Conservation (phyloP, 2,888 invertebrate species). For the Abscondita cerata region DNA sequence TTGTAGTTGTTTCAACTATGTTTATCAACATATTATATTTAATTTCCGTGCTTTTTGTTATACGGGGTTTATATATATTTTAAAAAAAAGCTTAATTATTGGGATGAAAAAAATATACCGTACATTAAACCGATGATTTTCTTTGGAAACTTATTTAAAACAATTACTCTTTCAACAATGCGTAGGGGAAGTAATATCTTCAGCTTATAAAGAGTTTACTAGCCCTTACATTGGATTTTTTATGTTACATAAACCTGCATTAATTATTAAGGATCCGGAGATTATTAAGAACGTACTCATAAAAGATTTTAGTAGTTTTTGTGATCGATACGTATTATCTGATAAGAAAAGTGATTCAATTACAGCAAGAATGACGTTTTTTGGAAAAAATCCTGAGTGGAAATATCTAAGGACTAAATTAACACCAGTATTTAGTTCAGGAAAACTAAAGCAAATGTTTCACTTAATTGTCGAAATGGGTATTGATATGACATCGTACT, state of each 20-base stretch:
- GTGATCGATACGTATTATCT: conserved; percentile 57
- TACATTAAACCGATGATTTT: too few relatives aligned
- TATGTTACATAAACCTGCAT: conserved; percentile 57
- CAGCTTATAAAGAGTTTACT: too few relatives aligned
- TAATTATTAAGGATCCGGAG: conserved; percentile 57
- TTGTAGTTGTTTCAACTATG: too few relatives aligned
- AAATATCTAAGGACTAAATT: conserved; percentile 60
- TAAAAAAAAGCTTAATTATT: too few relatives aligned
- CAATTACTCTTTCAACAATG: too few relatives aligned
- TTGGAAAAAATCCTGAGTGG: conserved; percentile 61
- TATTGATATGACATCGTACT: conserved; percentile 40
- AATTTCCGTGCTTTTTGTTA: too few relatives aligned
- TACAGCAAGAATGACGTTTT: conserved; percentile 55
- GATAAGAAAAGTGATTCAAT: conserved; percentile 55
- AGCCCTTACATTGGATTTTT: conserved; percentile 61
- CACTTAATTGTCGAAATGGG: conserved; percentile 55
- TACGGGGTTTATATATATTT: too few relatives aligned
- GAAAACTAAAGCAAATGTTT: conserved; percentile 62
- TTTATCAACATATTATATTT: too few relatives aligned
- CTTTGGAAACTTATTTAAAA: too few relatives aligned
- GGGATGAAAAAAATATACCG: too few relatives aligned
- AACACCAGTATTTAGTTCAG: conserved; percentile 62
- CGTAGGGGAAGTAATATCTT: too few relatives aligned
- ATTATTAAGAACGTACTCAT: conserved; percentile 57
- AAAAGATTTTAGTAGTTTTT: conserved; percentile 59